Evolutionary conservation across 2,888 invertebrate genomes (phyloP).

Genomic region (Epinotia nisella): DNA sequence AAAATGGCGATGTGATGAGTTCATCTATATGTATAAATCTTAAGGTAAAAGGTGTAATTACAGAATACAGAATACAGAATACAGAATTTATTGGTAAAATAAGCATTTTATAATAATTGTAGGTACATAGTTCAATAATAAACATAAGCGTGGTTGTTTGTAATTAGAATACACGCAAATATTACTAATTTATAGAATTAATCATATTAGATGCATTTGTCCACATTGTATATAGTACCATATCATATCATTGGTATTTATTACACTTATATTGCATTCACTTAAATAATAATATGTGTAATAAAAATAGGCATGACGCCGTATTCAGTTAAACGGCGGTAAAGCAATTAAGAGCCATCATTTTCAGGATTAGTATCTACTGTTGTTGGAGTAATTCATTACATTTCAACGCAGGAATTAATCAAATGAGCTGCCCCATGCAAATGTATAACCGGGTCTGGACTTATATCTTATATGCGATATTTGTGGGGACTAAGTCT

Average conservation of each 20-base stretch:
- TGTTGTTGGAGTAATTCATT: slow-evolving; percentile 19
- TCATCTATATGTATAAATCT: slow-evolving; percentile 27
- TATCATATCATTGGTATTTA: not conserved
- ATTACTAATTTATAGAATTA: not conserved
- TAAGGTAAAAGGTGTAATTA: not conserved
- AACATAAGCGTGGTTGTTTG: not conserved
- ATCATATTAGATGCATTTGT: not conserved
- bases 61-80: too few relatives aligned
- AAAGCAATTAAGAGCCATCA: slow-evolving; percentile 11
- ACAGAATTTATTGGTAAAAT: too few relatives aligned
- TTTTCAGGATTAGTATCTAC: slow-evolving; percentile 4
- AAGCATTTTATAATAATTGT: too few relatives aligned
- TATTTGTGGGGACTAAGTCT: not conserved
- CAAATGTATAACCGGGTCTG: not conserved
- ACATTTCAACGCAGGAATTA: slow-evolving; percentile 11
- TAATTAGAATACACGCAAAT: slow-evolving; percentile 5
- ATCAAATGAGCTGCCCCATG: slow-evolving; percentile 1
- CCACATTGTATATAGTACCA: too few relatives aligned
- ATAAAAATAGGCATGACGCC: slow-evolving; percentile 1
- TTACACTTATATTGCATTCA: slow-evolving; percentile 8
- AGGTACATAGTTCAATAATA: not conserved
- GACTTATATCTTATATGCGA: not conserved
- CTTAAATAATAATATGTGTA: not conserved
- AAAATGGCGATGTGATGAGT: slow-evolving; percentile 61
- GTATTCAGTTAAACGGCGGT: not conserved